These are phyloP conservation scores for Spheniscus mendiculus DNA, from an alignment of 2,113 vertebrate species.

Conservation along the genomic window DNA sequence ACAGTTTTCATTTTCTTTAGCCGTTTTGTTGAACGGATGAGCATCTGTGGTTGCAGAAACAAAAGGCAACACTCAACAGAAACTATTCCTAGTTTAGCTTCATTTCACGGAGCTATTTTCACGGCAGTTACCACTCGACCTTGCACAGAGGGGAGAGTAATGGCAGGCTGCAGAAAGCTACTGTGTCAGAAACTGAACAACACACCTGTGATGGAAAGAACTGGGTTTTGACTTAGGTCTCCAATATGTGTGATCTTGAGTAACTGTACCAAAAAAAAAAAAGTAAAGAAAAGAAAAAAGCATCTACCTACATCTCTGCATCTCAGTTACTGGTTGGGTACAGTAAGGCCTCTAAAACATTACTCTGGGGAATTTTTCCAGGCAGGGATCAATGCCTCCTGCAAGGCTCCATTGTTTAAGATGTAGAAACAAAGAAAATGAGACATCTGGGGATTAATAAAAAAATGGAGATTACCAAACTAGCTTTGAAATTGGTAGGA, in stretches of 20 bases:
- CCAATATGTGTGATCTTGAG: neutral
- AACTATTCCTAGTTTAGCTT: slow-evolving; percentile 20
- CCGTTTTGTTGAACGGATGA: neutral
- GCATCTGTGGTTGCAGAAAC: neutral
- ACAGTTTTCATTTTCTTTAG: neutral
- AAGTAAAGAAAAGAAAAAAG: neutral
- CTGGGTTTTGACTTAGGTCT: neutral
- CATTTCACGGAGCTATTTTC: slow-evolving; percentile 26
- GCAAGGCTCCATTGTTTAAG: neutral
- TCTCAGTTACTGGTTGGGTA: neutral
- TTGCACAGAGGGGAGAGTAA: neutral
- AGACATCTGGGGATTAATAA: neutral
- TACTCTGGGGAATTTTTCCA: neutral
- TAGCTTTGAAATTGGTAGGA: neutral
- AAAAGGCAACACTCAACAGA: neutral
- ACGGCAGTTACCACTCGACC: neutral
- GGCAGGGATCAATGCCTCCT: neutral
- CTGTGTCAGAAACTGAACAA: neutral
- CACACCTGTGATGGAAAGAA: neutral
- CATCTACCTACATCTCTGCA: neutral
- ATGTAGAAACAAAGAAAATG: neutral
- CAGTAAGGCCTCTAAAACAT: neutral
- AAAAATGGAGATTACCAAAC: neutral
- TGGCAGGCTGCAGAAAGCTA: neutral
- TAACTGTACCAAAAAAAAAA: neutral